Conservation (phyloP, 2,888 invertebrate species). For the Psococerastis gibbosa region DNA sequence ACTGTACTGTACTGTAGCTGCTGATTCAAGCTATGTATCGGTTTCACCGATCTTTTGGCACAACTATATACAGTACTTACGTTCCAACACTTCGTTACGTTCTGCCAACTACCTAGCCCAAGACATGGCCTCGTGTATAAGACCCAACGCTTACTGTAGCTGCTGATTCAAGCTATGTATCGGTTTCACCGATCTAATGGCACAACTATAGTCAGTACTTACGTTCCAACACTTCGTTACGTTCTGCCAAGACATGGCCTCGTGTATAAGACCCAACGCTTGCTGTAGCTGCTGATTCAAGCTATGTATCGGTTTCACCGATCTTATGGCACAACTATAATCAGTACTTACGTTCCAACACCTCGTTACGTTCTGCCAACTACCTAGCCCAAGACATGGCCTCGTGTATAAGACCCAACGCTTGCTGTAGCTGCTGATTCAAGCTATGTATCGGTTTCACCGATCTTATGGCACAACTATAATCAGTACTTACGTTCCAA, state of each 20-base stretch:
- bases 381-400: constrained; percentile 53
- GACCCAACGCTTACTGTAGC: too few relatives aligned
- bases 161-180: constrained; percentile 27
- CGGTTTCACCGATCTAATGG: too few relatives aligned
- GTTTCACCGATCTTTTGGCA: too few relatives aligned
- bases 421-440: constrained; percentile 1
- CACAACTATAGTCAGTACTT: too few relatives aligned
- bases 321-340: too few relatives aligned
- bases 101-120: constrained; percentile 46
- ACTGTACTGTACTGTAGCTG: too few relatives aligned
- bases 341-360: too few relatives aligned
- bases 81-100: too few relatives aligned
- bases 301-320: constrained; percentile 41
- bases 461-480: too few relatives aligned
- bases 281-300: background rate
- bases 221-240: too few relatives aligned
- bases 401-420: constrained; percentile 11
- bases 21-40: constrained; percentile 30
- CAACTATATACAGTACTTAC: too few relatives aligned
- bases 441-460: constrained; percentile 37
- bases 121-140: constrained; percentile 35
- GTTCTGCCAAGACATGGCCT: constrained; percentile 53
- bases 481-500: constrained; percentile 37
- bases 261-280: constrained; percentile 11
- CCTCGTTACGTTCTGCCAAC: too few relatives aligned